Conservation (phyloP, 2,888 invertebrate species). For the Amphipoea oculea region DNA sequence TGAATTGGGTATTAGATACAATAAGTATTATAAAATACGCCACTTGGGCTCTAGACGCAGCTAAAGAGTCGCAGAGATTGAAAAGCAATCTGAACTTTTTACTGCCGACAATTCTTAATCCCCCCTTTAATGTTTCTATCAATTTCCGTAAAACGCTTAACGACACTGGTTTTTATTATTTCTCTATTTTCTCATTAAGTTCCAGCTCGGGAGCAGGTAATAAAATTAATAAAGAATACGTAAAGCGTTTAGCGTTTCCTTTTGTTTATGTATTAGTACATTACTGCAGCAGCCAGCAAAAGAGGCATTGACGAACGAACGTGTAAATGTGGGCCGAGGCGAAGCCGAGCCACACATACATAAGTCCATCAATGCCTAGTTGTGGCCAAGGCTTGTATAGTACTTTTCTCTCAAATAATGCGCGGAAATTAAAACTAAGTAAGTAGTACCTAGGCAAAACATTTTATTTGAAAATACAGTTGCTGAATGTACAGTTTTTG, state of each 20-base stretch:
- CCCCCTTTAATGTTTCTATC: slow-evolving; percentile 12
- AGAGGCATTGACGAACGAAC: no score
- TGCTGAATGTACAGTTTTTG: no score
- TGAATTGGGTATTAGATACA: not conserved
- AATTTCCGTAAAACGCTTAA: slow-evolving; percentile 10
- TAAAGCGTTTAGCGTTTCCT: not conserved
- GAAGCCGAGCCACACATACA: no score
- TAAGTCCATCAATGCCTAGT: no score
- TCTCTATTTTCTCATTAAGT: slow-evolving; percentile 18
- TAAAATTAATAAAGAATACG: slow-evolving; percentile 10
- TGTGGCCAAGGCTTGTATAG: no score
- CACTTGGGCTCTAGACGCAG: not conserved
- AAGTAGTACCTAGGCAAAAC: no score
- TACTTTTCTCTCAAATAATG: no score
- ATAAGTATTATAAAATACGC: slow-evolving; percentile 7
- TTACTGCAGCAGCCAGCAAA: no score
- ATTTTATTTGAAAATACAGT: no score
- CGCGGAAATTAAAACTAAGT: no score
- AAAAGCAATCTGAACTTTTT: slow-evolving; percentile 33
- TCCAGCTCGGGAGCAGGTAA: slow-evolving; percentile 5
- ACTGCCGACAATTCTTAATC: slow-evolving; percentile 8
- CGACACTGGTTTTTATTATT: slow-evolving; percentile 16
- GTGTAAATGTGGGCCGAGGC: no score
- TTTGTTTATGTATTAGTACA: no score
- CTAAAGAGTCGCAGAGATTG: slow-evolving; percentile 7